phyloP scores from a whole-genome alignment of 2,797 vertebrate genomes.

The Adelosebastes latens region DNA sequence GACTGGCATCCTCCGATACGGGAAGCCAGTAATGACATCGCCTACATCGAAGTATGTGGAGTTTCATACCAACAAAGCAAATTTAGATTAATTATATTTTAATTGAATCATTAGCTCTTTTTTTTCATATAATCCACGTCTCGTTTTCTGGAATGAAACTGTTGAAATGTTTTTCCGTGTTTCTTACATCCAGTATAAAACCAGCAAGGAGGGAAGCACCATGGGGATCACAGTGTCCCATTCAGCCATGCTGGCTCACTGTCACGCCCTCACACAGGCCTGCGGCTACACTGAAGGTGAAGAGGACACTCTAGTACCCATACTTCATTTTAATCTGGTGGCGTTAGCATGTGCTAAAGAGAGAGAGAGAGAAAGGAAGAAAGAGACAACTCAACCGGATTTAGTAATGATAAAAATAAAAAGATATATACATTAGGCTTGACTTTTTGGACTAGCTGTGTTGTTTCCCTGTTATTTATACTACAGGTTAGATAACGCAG shows the following conservation, averaged over 20 bases:
- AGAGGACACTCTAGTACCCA: conserved; percentile 17
- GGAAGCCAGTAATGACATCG: conserved; percentile 87
- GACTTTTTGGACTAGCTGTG: neutral
- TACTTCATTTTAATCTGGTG: neutral
- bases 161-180: neutral
- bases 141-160: neutral
- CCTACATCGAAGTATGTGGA: conserved; percentile 91
- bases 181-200: conserved; percentile 88
- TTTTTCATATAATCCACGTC: neutral
- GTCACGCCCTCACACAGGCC: conserved; percentile 91
- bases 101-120: neutral
- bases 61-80: neutral
- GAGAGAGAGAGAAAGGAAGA: neutral
- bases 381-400: neutral
- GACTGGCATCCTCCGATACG: conserved; percentile 90
- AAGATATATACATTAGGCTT: neutral
- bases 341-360: neutral
- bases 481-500: neutral
- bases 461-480: neutral
- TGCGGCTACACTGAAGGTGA: conserved; percentile 95
- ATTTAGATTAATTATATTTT: neutral
- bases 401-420: neutral
- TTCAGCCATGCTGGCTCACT: conserved; percentile 92
- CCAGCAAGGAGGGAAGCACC: conserved; percentile 96
- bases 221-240: conserved; percentile 94